Percentiles rank a stretch among this genome's conserved stretches.
Conservation (phyloP, 1,140 invertebrate genomes). For the Hyposmocoma kahamanoa region DNA sequence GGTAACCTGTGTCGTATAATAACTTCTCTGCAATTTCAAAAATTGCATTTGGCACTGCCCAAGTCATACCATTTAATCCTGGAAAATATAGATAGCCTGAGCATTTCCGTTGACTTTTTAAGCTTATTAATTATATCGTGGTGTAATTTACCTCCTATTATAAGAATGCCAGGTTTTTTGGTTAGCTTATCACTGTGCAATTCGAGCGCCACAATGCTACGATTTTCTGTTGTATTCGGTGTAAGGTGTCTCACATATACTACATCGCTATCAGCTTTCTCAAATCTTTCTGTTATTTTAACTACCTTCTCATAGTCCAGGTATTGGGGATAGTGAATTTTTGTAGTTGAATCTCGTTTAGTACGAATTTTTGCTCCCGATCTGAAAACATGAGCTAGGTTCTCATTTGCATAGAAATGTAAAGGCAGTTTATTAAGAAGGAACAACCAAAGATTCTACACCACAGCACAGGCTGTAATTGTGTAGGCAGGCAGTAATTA, state of each 20-base stretch:
- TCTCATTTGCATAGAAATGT: not conserved
- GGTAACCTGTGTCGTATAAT: slow-evolving; percentile 48
- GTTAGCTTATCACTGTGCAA: slow-evolving; percentile 45
- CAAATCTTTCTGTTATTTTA: slow-evolving; percentile 22
- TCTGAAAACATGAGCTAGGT: slow-evolving; percentile 21
- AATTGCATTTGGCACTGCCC: slow-evolving; percentile 48
- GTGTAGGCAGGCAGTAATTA: no score
- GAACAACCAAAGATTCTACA: no score
- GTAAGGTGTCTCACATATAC: slow-evolving; percentile 25
- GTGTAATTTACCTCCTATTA: slow-evolving; percentile 40
- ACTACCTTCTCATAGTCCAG: slow-evolving; percentile 28
- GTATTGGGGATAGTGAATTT: slow-evolving; percentile 30
- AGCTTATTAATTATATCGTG: not conserved
- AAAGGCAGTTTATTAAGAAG: not conserved
- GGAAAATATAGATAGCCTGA: slow-evolving; percentile 10
- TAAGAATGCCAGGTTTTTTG: slow-evolving; percentile 54
- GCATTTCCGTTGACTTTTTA: no score
- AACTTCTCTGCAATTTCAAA: slow-evolving; percentile 49
- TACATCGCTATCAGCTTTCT: slow-evolving; percentile 31
- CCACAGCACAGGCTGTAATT: no score
- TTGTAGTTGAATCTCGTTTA: slow-evolving; percentile 24
- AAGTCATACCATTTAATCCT: slow-evolving; percentile 55
- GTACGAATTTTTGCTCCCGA: slow-evolving; percentile 51
- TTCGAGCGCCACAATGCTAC: slow-evolving; percentile 43
- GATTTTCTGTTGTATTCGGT: slow-evolving; percentile 37